phyloP scores from a whole-genome alignment of 2,888 invertebrate species.

The Synergus japonicus region DNA sequence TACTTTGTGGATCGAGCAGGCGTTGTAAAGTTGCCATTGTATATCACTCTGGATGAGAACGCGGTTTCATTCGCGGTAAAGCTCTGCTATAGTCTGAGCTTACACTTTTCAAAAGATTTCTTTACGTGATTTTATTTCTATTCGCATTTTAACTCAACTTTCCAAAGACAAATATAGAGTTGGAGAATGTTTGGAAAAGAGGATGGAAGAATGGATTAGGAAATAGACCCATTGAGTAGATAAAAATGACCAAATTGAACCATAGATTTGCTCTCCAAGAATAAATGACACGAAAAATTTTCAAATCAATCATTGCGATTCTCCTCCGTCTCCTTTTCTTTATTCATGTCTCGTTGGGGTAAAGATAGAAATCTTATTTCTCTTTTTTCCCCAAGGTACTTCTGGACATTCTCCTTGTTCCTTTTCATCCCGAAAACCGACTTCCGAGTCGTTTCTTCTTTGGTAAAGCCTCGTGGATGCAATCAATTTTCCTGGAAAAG shows the following conservation, averaged over 20 bases:
- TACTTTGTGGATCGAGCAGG: conserved; percentile 9
- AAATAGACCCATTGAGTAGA: too few relatives aligned
- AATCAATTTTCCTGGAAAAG: conserved; percentile 54
- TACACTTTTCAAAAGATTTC: neutral
- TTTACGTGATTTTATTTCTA: neutral
- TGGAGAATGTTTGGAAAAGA: too few relatives aligned
- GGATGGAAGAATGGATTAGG: too few relatives aligned
- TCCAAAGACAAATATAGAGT: neutral
- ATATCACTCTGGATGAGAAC: conserved; percentile 1
- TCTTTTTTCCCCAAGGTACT: neutral
- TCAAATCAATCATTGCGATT: neutral
- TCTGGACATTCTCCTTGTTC: neutral
- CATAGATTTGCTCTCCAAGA: neutral
- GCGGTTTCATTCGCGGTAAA: neutral
- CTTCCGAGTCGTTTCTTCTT: conserved; percentile 3
- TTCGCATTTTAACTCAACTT: neutral
- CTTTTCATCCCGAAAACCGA: neutral
- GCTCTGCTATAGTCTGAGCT: neutral
- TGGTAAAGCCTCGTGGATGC: conserved; percentile 43
- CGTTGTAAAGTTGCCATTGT: conserved; percentile 11
- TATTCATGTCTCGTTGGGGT: too few relatives aligned
- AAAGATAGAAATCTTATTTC: neutral
- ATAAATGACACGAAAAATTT: neutral
- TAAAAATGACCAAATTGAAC: neutral
- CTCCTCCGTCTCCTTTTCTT: neutral